Percentiles rank a stretch among this genome's conserved stretches.
phyloP scores from a whole-genome alignment of 1,140 invertebrate genomes.

The Drosophila funebris region DNA sequence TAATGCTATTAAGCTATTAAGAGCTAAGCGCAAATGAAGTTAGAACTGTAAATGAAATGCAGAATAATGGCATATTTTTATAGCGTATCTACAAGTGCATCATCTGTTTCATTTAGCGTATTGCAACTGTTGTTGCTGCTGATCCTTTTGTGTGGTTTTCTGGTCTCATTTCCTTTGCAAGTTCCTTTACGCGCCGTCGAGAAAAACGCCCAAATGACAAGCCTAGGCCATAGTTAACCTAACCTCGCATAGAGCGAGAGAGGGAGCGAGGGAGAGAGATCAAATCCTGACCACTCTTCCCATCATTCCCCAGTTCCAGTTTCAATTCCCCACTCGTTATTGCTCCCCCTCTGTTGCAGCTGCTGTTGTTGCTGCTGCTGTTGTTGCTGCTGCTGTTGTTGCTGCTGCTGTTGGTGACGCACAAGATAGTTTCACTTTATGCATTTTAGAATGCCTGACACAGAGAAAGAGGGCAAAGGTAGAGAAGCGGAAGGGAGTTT shows the following conservation, averaged over 20 bases:
- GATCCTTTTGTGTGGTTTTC: constrained; percentile 40
- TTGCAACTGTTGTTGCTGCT: constrained; percentile 14
- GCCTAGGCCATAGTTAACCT: constrained; percentile 19
- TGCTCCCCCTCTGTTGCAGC: not conserved
- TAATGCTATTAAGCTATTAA: no score
- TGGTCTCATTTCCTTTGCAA: constrained; percentile 50
- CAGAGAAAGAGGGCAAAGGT: not conserved
- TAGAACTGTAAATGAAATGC: not conserved
- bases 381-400: not conserved
- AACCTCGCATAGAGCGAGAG: not conserved
- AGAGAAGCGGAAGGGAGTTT: constrained; percentile 5
- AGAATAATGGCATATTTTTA: not conserved
- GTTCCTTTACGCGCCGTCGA: constrained; percentile 8
- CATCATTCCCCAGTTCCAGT: not conserved
- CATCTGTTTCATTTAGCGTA: not conserved
- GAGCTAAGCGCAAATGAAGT: not conserved
- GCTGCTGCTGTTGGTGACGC: constrained; percentile 31
- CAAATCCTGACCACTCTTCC: constrained; percentile 4
- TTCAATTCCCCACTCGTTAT: not conserved
- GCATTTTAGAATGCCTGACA: constrained; percentile 35
- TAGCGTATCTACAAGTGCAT: not conserved
- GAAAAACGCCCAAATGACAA: not conserved
- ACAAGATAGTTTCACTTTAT: constrained; percentile 39
- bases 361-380: not conserved
- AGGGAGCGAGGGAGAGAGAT: not conserved